These are phyloP conservation scores for Heliconius erato DNA, from an alignment of 2,888 invertebrate genomes.

Conservation along the genomic window DNA sequence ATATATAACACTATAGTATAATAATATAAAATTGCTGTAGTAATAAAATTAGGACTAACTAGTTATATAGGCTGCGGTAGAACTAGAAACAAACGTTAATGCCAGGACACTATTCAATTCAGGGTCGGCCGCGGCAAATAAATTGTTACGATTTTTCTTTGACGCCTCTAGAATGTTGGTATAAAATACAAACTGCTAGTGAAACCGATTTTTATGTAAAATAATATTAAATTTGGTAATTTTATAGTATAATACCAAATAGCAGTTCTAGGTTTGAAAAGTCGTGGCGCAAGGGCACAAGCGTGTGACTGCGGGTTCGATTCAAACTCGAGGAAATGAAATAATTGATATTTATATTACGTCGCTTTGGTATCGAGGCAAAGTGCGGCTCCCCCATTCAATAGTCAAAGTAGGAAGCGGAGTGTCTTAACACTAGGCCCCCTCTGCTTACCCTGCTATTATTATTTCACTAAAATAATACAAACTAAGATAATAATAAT, in stretches of 20 bases:
- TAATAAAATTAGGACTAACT: not conserved
- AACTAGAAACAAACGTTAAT: conserved; percentile 65
- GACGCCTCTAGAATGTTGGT: conserved; percentile 76
- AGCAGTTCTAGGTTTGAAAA: not conserved
- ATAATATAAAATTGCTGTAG: too few species aligned
- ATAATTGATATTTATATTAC: not conserved
- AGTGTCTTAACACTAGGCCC: not conserved
- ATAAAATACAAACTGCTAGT: conserved; percentile 54
- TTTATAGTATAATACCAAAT: not conserved
- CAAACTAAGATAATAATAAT: too few species aligned
- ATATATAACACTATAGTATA: too few species aligned
- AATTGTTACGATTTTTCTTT: conserved; percentile 83
- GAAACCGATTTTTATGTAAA: conserved; percentile 31
- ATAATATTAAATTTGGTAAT: not conserved
- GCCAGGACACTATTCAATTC: conserved; percentile 61
- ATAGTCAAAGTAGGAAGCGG: too few species aligned
- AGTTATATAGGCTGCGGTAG: conserved; percentile 35
- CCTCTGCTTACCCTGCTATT: not conserved
- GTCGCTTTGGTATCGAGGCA: too few species aligned
- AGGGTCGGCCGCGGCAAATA: conserved; percentile 69
- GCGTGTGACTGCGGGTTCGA: too few species aligned
- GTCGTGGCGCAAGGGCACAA: too few species aligned
- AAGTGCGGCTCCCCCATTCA: too few species aligned
- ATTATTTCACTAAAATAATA: too few species aligned
- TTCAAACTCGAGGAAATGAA: not conserved